Percentiles rank a stretch among this genome's conserved stretches.
Evolutionary conservation across 2,888 invertebrate genomes (phyloP).

Genomic region (Mesochorus sp.): DNA sequence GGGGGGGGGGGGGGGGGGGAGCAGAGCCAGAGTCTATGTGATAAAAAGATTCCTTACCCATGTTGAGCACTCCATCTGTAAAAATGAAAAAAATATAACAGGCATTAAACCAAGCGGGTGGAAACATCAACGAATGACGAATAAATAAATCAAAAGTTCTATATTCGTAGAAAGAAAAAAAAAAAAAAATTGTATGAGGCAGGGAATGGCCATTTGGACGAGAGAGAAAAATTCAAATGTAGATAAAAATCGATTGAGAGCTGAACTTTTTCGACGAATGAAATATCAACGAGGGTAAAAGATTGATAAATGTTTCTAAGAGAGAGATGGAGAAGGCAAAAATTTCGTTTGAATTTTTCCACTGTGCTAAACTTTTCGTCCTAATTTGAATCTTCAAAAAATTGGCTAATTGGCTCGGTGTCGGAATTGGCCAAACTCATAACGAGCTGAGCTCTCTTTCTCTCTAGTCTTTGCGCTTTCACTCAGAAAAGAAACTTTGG

Average conservation of each 20-base stretch:
- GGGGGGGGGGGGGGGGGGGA: neutral
- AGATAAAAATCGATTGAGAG: too few species aligned
- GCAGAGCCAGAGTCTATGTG: neutral
- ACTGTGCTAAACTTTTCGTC: too few species aligned
- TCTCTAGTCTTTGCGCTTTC: constrained; percentile 71
- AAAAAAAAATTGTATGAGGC: neutral
- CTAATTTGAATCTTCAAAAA: too few species aligned
- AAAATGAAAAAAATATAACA: constrained; percentile 63
- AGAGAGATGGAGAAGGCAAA: too few species aligned
- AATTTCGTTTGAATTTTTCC: too few species aligned
- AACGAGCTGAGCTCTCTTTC: constrained; percentile 66
- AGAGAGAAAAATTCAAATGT: too few species aligned
- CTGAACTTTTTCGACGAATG: too few species aligned
- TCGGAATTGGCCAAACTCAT: too few species aligned
- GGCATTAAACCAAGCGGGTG: constrained; percentile 32
- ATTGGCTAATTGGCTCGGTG: too few species aligned
- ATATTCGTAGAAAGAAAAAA: neutral
- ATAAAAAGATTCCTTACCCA: constrained; percentile 74
- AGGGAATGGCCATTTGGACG: too few species aligned
- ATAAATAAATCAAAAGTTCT: neutral
- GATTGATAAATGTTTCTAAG: neutral
- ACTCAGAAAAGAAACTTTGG: constrained; percentile 79
- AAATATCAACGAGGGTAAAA: too few species aligned
- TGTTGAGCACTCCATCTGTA: constrained; percentile 80
- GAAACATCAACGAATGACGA: neutral